Evolutionary conservation across 2,113 vertebrate species (phyloP).

Genomic region (Corapipo altera): DNA sequence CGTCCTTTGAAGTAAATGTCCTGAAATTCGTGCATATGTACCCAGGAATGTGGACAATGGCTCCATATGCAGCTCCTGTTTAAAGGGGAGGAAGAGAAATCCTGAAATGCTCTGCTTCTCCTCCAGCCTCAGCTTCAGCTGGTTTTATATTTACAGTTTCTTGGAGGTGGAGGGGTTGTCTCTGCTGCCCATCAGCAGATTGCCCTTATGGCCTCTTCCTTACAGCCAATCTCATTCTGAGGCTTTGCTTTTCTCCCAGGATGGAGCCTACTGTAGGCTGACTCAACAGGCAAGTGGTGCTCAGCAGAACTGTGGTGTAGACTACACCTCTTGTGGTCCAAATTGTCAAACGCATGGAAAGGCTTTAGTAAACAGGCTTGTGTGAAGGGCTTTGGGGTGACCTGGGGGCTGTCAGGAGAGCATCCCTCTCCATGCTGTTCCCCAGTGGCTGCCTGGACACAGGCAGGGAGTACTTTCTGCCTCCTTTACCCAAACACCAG

Average conservation of each 20-base stretch:
- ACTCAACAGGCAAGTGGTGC: neutral
- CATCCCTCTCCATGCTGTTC: neutral
- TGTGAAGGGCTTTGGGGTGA: neutral
- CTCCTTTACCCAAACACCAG: neutral
- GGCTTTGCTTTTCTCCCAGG: neutral
- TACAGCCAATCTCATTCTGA: rapidly evolving
- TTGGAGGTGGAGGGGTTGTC: neutral
- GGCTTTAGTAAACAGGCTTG: neutral
- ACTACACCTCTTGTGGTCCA: neutral
- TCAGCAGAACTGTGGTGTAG: neutral
- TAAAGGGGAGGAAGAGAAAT: neutral
- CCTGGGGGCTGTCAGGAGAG: neutral
- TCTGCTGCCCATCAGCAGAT: neutral
- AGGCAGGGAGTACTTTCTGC: neutral
- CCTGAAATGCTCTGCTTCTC: neutral
- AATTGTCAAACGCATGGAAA: neutral
- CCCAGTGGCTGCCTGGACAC: rapidly evolving
- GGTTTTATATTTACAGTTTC: neutral
- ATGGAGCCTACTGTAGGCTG: neutral
- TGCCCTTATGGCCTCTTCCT: neutral
- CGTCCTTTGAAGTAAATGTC: neutral
- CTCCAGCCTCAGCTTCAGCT: neutral
- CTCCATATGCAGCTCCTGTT: neutral
- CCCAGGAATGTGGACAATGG: neutral
- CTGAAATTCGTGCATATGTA: neutral